Conservation (phyloP, 2,888 invertebrate species). For the Gortyna flavago region DNA sequence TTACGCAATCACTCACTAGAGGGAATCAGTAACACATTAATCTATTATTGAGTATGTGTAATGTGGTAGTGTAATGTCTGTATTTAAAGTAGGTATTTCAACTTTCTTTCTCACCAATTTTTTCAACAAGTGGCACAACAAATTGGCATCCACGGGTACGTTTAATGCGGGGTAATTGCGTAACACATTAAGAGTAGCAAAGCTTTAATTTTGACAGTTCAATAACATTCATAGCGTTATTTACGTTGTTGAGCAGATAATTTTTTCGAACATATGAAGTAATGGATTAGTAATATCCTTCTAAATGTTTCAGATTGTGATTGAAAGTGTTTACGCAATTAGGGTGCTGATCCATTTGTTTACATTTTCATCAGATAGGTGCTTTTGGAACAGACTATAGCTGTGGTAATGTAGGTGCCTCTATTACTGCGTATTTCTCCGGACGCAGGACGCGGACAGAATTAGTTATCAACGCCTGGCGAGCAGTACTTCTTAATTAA, state of each 20-base stretch:
- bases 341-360: too few species aligned
- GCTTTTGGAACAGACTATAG: neutral
- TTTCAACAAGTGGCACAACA: neutral
- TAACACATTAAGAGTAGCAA: too few species aligned
- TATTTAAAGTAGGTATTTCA: neutral
- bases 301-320: too few species aligned
- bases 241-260: too few species aligned
- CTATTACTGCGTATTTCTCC: constrained; percentile 28
- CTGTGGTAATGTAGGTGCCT: neutral
- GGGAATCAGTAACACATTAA: neutral
- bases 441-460: constrained; percentile 31
- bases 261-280: too few species aligned
- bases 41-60: too few species aligned
- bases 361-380: neutral
- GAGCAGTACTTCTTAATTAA: constrained; percentile 43
- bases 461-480: constrained; percentile 49
- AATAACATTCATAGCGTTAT: too few species aligned
- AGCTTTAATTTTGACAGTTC: too few species aligned
- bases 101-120: neutral
- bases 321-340: too few species aligned
- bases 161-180: neutral
- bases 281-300: too few species aligned
- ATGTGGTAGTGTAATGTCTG: too few species aligned
- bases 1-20: neutral
- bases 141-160: neutral